Evolutionary conservation across 2,113 vertebrate species (phyloP).

Genomic region (Cyanocitta stelleri): DNA sequence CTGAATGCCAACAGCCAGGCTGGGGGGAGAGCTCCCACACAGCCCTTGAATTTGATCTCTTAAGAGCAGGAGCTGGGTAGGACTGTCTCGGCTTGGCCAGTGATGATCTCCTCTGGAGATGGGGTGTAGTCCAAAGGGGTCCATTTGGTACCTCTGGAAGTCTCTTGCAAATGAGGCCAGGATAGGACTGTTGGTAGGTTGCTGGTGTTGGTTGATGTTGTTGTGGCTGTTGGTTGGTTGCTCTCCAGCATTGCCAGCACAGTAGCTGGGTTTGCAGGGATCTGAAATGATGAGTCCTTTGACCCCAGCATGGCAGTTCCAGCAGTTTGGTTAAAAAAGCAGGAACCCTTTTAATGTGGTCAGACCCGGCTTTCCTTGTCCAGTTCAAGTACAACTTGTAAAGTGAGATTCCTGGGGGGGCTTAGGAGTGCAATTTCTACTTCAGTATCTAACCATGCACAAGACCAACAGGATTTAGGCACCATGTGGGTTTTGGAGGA

Average conservation of each 20-base stretch:
- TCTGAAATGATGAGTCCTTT: neutral
- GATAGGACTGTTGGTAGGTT: neutral
- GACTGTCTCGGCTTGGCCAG: neutral
- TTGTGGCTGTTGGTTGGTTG: neutral
- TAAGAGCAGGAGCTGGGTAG: neutral
- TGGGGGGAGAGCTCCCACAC: neutral
- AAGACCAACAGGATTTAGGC: neutral
- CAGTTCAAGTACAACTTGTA: neutral
- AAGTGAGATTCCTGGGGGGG: neutral
- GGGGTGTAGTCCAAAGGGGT: neutral
- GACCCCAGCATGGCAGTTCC: neutral
- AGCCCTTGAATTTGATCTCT: neutral
- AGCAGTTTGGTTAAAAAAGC: neutral
- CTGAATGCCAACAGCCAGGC: neutral
- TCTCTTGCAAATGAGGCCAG: neutral
- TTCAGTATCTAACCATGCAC: neutral
- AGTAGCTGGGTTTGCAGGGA: neutral
- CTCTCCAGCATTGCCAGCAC: neutral
- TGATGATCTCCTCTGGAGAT: neutral
- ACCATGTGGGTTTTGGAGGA: neutral
- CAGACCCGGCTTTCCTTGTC: neutral
- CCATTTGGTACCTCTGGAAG: neutral
- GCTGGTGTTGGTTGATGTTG: neutral
- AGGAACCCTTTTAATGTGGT: neutral
- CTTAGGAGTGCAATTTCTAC: neutral